These are phyloP conservation scores for Thunnus thynnus DNA, from an alignment of 2,113 vertebrate species.

Conservation along the genomic window DNA sequence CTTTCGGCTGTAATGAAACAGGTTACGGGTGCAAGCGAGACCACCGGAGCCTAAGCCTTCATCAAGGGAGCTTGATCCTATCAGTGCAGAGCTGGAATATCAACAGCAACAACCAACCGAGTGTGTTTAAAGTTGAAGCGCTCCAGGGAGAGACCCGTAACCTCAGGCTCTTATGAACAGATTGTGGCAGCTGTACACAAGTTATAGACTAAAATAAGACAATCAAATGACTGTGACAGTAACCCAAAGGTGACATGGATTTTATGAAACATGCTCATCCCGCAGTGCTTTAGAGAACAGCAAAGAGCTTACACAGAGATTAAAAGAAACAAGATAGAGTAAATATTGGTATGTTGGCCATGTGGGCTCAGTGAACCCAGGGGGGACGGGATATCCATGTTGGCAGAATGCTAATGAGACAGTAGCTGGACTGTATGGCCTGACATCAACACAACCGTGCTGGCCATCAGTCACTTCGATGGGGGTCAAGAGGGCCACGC, in stretches of 20 bases:
- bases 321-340: constrained; percentile 43
- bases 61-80: constrained; percentile 66
- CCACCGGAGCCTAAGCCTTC: constrained; percentile 60
- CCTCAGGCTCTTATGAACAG: constrained; percentile 32
- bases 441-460: constrained; percentile 45
- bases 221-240: constrained; percentile 36
- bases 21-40: constrained; percentile 62
- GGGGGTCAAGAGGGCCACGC: constrained; percentile 50
- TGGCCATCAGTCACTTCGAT: constrained; percentile 59
- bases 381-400: constrained; percentile 36
- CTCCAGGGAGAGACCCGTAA: constrained; percentile 43
- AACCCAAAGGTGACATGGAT: constrained; percentile 40
- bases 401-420: constrained; percentile 60
- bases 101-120: constrained; percentile 42
- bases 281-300: constrained; percentile 10
- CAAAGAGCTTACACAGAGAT: constrained; percentile 43
- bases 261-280: constrained; percentile 43
- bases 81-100: constrained; percentile 62
- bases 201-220: constrained; percentile 45
- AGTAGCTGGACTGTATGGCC: constrained; percentile 15
- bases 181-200: constrained; percentile 34
- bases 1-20: constrained; percentile 70
- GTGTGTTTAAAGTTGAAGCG: constrained; percentile 53
- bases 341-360: constrained; percentile 38
- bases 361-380: constrained; percentile 32